Conservation (phyloP, 2,797 vertebrate species). For the Taenioides sp. region DNA sequence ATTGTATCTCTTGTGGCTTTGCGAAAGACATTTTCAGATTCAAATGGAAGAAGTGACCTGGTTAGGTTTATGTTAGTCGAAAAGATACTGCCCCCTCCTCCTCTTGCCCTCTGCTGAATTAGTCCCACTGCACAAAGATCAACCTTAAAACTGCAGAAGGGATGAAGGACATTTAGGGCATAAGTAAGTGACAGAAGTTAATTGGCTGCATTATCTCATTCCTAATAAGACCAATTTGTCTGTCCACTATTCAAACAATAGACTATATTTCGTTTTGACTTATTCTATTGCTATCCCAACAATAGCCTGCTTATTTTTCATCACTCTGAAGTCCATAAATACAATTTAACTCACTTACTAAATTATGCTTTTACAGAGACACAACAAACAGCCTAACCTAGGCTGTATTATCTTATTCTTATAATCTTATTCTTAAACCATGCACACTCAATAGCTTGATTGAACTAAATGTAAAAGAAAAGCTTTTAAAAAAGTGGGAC, state of each 20-base stretch:
- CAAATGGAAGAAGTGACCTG: slow-evolving; percentile 68
- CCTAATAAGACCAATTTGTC: background rate
- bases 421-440: background rate
- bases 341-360: background rate
- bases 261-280: too few relatives aligned
- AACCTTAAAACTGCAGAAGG: slow-evolving; percentile 36
- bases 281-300: too few relatives aligned
- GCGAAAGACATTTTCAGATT: slow-evolving; percentile 43
- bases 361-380: background rate
- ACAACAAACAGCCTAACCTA: background rate
- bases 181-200: background rate
- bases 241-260: too few relatives aligned
- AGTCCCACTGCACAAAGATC: slow-evolving; percentile 49
- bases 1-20: slow-evolving; percentile 60
- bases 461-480: background rate
- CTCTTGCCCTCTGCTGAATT: slow-evolving; percentile 16
- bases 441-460: background rate
- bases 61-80: slow-evolving; percentile 57
- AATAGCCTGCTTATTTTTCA: too few relatives aligned
- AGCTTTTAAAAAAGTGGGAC: background rate
- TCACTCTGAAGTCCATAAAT: too few relatives aligned
- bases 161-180: background rate
- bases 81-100: slow-evolving; percentile 27
- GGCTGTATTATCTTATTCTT: background rate
- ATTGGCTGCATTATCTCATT: background rate